Evolutionary conservation across 2,797 vertebrate genomes (phyloP).

Genomic region (Melanotaenia trifasciata): DNA sequence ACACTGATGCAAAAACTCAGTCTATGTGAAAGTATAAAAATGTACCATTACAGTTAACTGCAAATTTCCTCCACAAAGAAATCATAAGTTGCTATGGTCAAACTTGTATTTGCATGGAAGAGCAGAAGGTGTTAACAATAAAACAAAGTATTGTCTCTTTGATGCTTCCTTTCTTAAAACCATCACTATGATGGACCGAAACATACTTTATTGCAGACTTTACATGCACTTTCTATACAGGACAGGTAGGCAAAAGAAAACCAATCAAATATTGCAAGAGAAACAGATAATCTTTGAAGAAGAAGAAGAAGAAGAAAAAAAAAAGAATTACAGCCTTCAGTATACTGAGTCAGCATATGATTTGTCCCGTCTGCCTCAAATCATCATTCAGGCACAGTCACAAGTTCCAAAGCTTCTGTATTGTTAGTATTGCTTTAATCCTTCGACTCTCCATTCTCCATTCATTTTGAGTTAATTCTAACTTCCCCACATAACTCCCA

Average conservation of each 20-base stretch:
- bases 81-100: conserved; percentile 51
- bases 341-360: conserved; percentile 39
- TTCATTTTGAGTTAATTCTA: conserved; percentile 37
- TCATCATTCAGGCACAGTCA: conserved; percentile 64
- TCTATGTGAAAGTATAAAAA: conserved; percentile 81
- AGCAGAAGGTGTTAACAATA: conserved; percentile 66
- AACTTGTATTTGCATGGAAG: conserved; percentile 67
- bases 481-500: conserved; percentile 3
- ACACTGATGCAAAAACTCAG: conserved; percentile 70
- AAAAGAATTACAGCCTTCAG: conserved; percentile 46
- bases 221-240: conserved; percentile 64
- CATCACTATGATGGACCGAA: conserved; percentile 79
- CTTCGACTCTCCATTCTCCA: conserved; percentile 41
- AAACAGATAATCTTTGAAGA: conserved; percentile 35
- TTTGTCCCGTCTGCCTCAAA: conserved; percentile 56
- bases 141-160: conserved; percentile 55
- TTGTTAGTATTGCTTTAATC: conserved; percentile 75
- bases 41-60: conserved; percentile 68
- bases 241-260: conserved; percentile 55
- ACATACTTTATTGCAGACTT: conserved; percentile 71
- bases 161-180: conserved; percentile 67
- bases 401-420: conserved; percentile 58
- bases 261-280: conserved; percentile 55
- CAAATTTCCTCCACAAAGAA: conserved; percentile 57
- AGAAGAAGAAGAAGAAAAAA: conserved; percentile 32